phyloP scores from a whole-genome alignment of 23 tunicate species.

The Halocynthia aurantium region DNA sequence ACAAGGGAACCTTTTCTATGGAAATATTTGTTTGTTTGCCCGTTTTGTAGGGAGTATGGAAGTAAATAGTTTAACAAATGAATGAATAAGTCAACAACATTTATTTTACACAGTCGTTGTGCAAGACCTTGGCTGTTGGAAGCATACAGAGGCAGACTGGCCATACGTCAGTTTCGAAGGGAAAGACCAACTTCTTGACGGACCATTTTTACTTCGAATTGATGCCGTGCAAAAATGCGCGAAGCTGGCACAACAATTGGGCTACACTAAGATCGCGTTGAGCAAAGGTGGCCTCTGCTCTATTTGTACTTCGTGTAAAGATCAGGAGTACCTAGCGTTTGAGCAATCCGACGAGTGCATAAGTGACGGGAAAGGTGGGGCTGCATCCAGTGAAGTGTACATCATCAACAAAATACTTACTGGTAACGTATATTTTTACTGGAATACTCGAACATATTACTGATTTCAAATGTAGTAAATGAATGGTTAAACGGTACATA shows the following conservation, averaged over 20 bases:
- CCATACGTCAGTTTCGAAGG: not conserved
- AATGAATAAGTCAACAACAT: too few relatives aligned
- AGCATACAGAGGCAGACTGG: not conserved
- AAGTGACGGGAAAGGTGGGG: conserved; percentile 1
- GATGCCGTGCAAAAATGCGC: conserved; percentile 9
- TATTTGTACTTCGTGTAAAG: not conserved
- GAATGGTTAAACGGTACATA: too few relatives aligned
- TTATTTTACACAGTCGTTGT: not conserved
- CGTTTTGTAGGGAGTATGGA: too few relatives aligned
- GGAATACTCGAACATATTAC: too few relatives aligned
- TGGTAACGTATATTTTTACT: not conserved
- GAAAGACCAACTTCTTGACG: not conserved
- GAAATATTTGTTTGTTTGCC: too few relatives aligned
- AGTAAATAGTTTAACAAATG: too few relatives aligned
- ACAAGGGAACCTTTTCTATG: too few relatives aligned
- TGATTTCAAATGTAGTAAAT: too few relatives aligned
- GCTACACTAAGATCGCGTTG: not conserved
- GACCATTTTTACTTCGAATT: not conserved
- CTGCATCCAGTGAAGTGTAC: not conserved
- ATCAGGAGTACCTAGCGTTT: not conserved
- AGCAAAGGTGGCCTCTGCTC: not conserved
- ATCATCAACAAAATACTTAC: not conserved
- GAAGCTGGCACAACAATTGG: not conserved
- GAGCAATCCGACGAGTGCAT: not conserved
- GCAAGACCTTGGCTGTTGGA: conserved; percentile 11